A percentile compares a stretch with the other conserved stretches of the same genome.
phyloP scores from a whole-genome alignment of 2,888 invertebrate species.

The Aphrophora alni region DNA sequence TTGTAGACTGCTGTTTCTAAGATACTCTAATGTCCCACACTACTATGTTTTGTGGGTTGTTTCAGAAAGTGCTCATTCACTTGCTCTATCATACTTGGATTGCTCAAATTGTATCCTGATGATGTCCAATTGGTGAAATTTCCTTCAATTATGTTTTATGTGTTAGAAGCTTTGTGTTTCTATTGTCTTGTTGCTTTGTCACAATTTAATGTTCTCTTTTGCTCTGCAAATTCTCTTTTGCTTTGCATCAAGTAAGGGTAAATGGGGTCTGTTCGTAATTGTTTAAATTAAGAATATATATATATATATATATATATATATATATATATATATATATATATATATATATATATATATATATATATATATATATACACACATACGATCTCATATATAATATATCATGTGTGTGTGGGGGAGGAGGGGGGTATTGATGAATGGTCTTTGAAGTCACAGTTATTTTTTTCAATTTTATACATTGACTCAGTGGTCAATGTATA shows the following conservation, averaged over 20 bases:
- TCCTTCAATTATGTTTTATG: background rate
- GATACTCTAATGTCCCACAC: background rate
- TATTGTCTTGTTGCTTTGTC: background rate
- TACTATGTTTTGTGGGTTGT: background rate
- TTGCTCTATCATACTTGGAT: background rate
- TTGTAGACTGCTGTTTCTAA: no score
- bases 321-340: no score
- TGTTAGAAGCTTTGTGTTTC: background rate
- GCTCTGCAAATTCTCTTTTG: background rate
- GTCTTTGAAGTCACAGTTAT: no score
- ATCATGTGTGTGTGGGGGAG: no score
- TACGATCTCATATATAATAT: no score
- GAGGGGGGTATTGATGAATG: no score
- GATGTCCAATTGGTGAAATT: conserved; percentile 1
- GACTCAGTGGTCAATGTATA: no score
- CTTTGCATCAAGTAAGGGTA: background rate
- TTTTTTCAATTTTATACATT: no score
- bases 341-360: no score
- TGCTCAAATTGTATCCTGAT: background rate
- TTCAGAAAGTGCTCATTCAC: background rate
- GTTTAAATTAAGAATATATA: background rate
- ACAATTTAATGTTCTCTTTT: background rate
- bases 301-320: no score
- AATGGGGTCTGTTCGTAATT: background rate
- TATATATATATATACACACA: no score